Conservation (phyloP, 2,797 vertebrate genomes). For the Gambelia wislizenii region DNA sequence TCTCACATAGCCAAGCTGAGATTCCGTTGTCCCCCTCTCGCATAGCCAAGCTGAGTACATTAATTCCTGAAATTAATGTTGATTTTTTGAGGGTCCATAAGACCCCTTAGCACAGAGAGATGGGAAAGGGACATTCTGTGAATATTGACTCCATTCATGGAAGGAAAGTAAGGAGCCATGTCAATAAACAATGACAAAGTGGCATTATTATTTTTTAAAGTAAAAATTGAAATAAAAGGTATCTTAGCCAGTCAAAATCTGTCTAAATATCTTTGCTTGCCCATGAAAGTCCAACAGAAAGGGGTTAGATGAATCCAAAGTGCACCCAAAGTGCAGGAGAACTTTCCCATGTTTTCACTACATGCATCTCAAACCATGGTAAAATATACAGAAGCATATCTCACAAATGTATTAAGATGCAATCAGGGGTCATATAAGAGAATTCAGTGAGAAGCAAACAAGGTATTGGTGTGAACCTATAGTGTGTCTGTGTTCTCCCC, state of each 20-base stretch:
- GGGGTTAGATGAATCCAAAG: not conserved
- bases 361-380: not conserved
- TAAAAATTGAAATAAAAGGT: too few species aligned
- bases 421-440: not conserved
- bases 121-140: not conserved
- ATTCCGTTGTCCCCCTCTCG: too few species aligned
- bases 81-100: too few species aligned
- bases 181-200: not conserved
- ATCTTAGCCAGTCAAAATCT: not conserved
- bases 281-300: not conserved
- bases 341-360: not conserved
- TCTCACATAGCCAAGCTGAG: too few species aligned
- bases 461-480: not conserved
- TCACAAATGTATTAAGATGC: not conserved
- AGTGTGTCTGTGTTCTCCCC: not conserved
- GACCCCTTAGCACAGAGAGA: too few species aligned
- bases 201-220: too few species aligned
- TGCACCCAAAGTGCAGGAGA: not conserved
- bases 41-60: too few species aligned
- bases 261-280: not conserved
- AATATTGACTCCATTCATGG: not conserved
- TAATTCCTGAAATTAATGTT: too few species aligned
- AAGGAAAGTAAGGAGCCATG: not conserved
- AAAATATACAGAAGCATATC: not conserved
- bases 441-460: not conserved